Conservation (phyloP, 1,140 invertebrate genomes). For the Drosophila pseudoananassae region DNA sequence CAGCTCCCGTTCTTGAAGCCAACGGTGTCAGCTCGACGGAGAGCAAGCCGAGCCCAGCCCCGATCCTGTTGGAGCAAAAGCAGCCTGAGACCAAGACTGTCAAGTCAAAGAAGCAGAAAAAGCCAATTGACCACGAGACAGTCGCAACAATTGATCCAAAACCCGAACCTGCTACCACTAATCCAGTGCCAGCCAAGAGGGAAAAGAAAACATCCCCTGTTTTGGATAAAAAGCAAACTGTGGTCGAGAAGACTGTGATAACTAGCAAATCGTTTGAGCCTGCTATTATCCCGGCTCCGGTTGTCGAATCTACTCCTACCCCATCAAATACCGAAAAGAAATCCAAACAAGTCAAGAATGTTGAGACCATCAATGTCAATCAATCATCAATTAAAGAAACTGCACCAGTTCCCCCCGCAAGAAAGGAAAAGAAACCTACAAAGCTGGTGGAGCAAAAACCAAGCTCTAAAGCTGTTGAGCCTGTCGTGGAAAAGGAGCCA, state of each 20-base stretch:
- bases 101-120: constrained; percentile 56
- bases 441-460: constrained; percentile 12
- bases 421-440: constrained; percentile 38
- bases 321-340: constrained; percentile 53
- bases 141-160: background rate
- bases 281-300: constrained; percentile 4
- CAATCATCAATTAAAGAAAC: constrained; percentile 8
- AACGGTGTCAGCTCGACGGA: constrained; percentile 32
- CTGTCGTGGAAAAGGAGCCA: background rate
- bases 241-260: constrained; percentile 26
- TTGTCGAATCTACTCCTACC: constrained; percentile 1
- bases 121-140: constrained; percentile 30
- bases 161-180: constrained; percentile 10
- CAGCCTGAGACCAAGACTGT: constrained; percentile 54
- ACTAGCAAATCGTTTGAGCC: constrained; percentile 21
- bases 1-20: constrained; percentile 47
- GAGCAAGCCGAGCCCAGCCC: background rate
- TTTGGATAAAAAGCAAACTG: constrained; percentile 29
- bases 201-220: constrained; percentile 27
- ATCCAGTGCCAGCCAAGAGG: constrained; percentile 31
- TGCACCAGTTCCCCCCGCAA: constrained; percentile 21
- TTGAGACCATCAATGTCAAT: constrained; percentile 5
- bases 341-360: constrained; percentile 17
- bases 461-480: constrained; percentile 2
- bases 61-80: constrained; percentile 26